A percentile compares a stretch with the other conserved stretches of the same genome.
phyloP scores from a whole-genome alignment of 2,113 vertebrate genomes.

The Amazona guildingii region DNA sequence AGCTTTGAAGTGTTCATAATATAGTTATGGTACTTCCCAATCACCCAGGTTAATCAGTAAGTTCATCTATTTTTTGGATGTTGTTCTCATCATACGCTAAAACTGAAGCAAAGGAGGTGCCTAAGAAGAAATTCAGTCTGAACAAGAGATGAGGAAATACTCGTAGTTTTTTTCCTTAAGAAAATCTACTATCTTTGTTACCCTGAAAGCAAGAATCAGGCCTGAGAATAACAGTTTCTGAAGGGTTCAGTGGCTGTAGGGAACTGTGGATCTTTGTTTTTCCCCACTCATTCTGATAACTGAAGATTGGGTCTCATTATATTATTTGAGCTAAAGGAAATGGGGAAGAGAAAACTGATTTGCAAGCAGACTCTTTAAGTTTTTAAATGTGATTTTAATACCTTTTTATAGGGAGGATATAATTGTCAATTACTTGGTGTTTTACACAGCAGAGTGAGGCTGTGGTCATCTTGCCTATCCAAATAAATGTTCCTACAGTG shows the following conservation, averaged over 20 bases:
- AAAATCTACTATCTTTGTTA: not conserved
- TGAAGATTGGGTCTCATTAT: not conserved
- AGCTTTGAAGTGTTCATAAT: not conserved
- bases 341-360: not conserved
- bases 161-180: not conserved
- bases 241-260: not conserved
- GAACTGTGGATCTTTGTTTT: not conserved
- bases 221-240: not conserved
- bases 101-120: not conserved
- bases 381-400: not conserved
- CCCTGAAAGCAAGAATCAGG: not conserved
- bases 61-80: not conserved
- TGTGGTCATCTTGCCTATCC: not conserved
- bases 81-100: not conserved
- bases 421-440: not conserved
- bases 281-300: not conserved
- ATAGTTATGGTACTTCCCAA: not conserved
- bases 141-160: not conserved
- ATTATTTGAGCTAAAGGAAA: not conserved
- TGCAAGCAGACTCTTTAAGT: not conserved
- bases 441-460: not conserved
- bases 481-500: not conserved
- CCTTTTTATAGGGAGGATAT: not conserved
- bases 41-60: not conserved
- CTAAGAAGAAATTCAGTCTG: not conserved